Evolutionary conservation across 2,113 vertebrate genomes (phyloP).

Genomic region (Struthio camelus): DNA sequence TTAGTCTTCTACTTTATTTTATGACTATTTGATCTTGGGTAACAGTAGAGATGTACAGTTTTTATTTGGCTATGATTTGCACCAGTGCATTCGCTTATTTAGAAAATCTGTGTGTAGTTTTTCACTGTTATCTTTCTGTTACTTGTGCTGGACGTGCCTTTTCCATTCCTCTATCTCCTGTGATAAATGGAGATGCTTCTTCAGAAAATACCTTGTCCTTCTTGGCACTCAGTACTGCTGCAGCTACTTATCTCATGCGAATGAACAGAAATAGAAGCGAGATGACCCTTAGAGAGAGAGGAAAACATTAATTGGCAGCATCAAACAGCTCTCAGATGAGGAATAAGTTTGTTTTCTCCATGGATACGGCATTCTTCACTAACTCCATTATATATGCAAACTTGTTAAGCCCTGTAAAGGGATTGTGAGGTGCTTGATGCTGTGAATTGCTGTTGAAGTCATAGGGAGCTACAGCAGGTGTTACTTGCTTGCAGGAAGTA

Average conservation of each 20-base stretch:
- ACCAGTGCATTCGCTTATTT: background rate
- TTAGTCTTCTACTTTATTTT: background rate
- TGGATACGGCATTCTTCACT: constrained; percentile 49
- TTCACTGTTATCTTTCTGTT: background rate
- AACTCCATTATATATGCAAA: background rate
- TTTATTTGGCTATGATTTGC: background rate
- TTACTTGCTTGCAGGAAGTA: background rate
- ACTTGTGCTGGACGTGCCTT: background rate
- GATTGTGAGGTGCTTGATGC: background rate
- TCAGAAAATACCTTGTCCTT: background rate
- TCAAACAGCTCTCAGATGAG: background rate
- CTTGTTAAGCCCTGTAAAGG: constrained; percentile 36
- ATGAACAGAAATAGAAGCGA: background rate
- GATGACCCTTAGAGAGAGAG: background rate
- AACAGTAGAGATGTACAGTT: background rate
- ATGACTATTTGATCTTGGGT: background rate
- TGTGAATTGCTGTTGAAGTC: background rate
- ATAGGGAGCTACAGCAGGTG: background rate
- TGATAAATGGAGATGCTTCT: background rate
- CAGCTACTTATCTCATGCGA: background rate
- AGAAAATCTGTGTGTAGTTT: background rate
- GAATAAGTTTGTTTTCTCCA: constrained; percentile 7
- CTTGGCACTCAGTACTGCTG: background rate
- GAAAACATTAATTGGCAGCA: background rate
- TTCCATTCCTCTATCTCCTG: background rate